Conservation (phyloP, 2,797 vertebrate species). For the Myotis findleyi region DNA sequence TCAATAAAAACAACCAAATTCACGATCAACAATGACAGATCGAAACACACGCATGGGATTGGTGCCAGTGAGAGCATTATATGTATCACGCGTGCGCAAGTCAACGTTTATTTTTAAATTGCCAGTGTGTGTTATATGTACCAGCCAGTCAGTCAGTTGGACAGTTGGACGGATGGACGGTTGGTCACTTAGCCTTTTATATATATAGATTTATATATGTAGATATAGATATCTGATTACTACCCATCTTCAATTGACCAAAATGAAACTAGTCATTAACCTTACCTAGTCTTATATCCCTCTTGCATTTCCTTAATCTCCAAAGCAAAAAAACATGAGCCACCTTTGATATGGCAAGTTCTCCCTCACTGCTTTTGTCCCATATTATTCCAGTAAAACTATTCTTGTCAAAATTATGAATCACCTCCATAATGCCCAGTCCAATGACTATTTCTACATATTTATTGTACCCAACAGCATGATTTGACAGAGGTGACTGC, state of each 20-base stretch:
- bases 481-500: neutral
- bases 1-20: too few species aligned
- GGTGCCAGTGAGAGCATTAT: too few species aligned
- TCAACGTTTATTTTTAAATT: too few species aligned
- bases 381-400: neutral
- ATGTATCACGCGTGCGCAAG: too few species aligned
- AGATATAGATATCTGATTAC: neutral
- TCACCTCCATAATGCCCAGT: neutral
- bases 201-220: too few species aligned
- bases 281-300: neutral
- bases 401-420: neutral
- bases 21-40: too few species aligned
- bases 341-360: neutral
- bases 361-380: neutral
- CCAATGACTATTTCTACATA: neutral
- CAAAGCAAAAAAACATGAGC: neutral
- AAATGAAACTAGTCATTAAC: neutral
- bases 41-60: too few species aligned
- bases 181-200: too few species aligned
- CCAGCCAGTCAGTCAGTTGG: too few species aligned
- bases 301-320: neutral
- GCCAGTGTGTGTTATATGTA: too few species aligned
- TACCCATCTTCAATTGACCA: neutral
- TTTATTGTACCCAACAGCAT: neutral
- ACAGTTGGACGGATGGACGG: rapidly evolving